Evolutionary conservation across 2,113 vertebrate genomes (phyloP), one percentile per base, ranked within the genome.

Genomic region (Pagrus major): DNA sequence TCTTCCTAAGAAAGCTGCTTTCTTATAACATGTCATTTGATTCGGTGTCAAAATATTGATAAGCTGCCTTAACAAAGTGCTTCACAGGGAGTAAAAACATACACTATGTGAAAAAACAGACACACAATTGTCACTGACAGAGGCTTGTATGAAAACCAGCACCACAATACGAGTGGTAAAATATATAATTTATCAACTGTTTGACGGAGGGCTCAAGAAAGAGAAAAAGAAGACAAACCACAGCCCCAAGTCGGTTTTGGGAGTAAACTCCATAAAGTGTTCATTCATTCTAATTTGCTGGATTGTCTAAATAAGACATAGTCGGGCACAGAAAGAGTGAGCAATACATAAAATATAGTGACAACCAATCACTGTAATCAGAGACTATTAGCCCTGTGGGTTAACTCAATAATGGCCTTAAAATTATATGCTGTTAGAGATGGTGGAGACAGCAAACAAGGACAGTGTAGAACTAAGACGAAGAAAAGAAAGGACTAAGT

Each of bases 391-490:
- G 71, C 33, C 29, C 61, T 47, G 37, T 69, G 39, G 49, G 69
- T 41, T n/a, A 27, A 33, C 44, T 73, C 23, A 80, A 59, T 72
- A 58, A 67, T 52, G 33, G 23, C 55, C 12, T 56, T 51, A 39
- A 46, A 71, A 71, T 56, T 0, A 65, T 54, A 49, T 75, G 52
- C 46, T 35, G 25, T 75, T 54, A 27, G 29, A 46, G 29, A 63
- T 21, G 33, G 7, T 21, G 15, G 25, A 23, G 2, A 33, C 18
- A 31, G 12, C 20, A 31, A 27, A 9, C 14, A 60, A 25, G 23
- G 18, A 21, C 3, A 16, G n/a, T 3, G 4, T 15, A 31, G 12
- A 31, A 25, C 21, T 16, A 35, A 66, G 20, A 49, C 2, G 1
- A 33, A 33, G 31, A 4, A 64, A 55, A 56, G 4, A 37, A 12